These are phyloP conservation scores for Galbula dea DNA, from an alignment of 2,113 vertebrate genomes.

Conservation along the genomic window DNA sequence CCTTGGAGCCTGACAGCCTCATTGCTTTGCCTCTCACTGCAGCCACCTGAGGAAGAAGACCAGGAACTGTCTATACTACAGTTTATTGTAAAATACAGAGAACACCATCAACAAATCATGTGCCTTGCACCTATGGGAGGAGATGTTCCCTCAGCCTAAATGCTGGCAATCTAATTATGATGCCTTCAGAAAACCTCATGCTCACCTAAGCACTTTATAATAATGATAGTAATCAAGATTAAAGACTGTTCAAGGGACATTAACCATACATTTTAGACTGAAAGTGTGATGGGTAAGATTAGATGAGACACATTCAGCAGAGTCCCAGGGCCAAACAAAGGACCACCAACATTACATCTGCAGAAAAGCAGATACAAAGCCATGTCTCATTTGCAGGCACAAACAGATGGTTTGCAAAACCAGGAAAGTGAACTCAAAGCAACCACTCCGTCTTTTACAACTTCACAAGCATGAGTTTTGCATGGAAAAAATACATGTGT, in stretches of 20 bases:
- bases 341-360: not conserved
- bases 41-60: not conserved
- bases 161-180: not conserved
- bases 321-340: not conserved
- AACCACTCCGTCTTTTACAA: not conserved
- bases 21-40: not conserved
- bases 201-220: not conserved
- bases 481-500: not conserved
- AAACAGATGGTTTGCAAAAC: conserved; percentile 41
- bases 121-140: not conserved
- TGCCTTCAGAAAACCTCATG: not conserved
- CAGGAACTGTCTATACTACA: not conserved
- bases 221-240: not conserved
- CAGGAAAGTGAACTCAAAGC: not conserved
- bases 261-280: not conserved
- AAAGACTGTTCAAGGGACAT: not conserved
- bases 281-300: not conserved
- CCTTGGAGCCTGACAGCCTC: not conserved
- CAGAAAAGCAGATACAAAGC: not conserved
- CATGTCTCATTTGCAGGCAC: not conserved
- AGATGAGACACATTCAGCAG: not conserved
- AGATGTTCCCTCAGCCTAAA: not conserved
- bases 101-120: not conserved
- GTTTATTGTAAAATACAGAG: not conserved
- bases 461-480: conserved; percentile 7